A percentile compares a stretch with the other conserved stretches of the same genome.
phyloP scores from a whole-genome alignment of 2,797 vertebrate species.

The Cyclura pinguis region DNA sequence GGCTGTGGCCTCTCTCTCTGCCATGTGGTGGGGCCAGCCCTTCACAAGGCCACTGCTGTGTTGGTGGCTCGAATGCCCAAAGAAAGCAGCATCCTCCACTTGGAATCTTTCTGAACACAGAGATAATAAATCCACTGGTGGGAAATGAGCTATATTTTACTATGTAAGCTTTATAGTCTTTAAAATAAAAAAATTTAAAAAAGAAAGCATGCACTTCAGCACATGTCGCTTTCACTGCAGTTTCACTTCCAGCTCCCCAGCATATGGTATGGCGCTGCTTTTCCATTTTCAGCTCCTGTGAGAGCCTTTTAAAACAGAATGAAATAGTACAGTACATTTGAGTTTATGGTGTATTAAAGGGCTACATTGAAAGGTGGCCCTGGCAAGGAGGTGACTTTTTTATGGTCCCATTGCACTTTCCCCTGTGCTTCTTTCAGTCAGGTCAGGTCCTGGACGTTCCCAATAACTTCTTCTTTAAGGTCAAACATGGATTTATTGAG shows the following conservation, averaged over 20 bases:
- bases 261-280: slow-evolving; percentile 72
- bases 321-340: slow-evolving; percentile 75
- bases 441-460: slow-evolving; percentile 53
- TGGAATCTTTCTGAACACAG: slow-evolving; percentile 44
- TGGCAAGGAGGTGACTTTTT: slow-evolving; percentile 70
- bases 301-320: slow-evolving; percentile 69
- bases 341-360: slow-evolving; percentile 78
- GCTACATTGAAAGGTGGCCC: slow-evolving; percentile 63
- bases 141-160: slow-evolving; percentile 65
- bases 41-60: too few species aligned
- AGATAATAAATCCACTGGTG: slow-evolving; percentile 47
- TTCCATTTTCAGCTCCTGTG: slow-evolving; percentile 68
- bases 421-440: slow-evolving; percentile 46
- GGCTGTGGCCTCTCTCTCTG: too few species aligned
- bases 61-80: not conserved
- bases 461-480: slow-evolving; percentile 66
- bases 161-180: slow-evolving; percentile 53
- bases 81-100: slow-evolving; percentile 8
- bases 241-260: slow-evolving; percentile 61
- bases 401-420: slow-evolving; percentile 61
- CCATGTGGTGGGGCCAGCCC: too few species aligned
- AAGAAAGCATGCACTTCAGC: slow-evolving; percentile 14
- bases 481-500: slow-evolving; percentile 3
- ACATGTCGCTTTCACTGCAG: slow-evolving; percentile 29
- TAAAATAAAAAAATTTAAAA: slow-evolving; percentile 22